Evolutionary conservation across 2,888 invertebrate species (phyloP), one percentile per base, ranked within the genome.

Genomic region (Ametastegia equiseti): DNA sequence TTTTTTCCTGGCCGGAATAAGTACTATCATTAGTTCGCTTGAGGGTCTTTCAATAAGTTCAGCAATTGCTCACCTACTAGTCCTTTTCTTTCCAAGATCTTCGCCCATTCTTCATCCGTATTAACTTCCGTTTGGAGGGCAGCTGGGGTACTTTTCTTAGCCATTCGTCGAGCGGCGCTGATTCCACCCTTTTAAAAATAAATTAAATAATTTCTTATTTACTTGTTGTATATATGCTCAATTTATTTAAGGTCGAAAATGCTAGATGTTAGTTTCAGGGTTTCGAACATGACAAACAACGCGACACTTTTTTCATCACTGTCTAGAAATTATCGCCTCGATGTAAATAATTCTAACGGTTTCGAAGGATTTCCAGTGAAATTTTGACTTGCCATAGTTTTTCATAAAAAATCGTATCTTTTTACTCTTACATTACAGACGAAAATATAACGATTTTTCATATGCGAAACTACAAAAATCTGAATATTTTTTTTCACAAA

Each of bases 61-160:
- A 79, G 27, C 6, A 23, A 4, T 19, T 2, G 71, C 82, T 84
- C 83, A 84, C 91, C 89, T 69, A 97, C 92, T 60, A 98, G 92
- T 84, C 98, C 98, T 82, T 95, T 95, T 86, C 94, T 94, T 73
- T 94, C 93, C 63, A 98, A 87, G 86, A 97, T 94, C 89, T 96
- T 96, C 79, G 95, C 94, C 95, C 97, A 97, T 80, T 98, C 98
- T 82, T 98, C 98, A 86, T 98, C 96, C 1, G 93, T 96, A 86
- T 94, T 94, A 54, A 98, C 93, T 89, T 98, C 98, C 0, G 94
- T 93, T 92, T 97, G 97, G 81, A 97, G 92, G 87, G 96, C 96
- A 15, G 96, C 95, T 83, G 95, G 95, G 60, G 94, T 95, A 42
- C 95, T 96, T 91, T 97, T 97, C 92, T 97, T 97, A 5, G 95